phyloP scores from a whole-genome alignment of 2,113 vertebrate species.

The Tupaia chinensis region DNA sequence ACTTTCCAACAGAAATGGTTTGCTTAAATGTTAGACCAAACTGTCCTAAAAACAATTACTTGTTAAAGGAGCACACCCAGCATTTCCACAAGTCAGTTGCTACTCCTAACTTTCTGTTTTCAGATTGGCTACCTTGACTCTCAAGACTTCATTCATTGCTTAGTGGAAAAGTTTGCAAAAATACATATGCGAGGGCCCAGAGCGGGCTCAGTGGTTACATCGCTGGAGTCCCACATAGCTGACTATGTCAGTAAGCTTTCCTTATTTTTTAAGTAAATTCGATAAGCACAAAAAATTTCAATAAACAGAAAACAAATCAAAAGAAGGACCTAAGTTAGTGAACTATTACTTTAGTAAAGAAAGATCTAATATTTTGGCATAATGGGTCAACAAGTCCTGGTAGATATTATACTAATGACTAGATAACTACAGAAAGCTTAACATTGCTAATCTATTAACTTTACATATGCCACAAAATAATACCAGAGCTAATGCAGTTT shows the following conservation, averaged over 20 bases:
- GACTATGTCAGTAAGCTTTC: background rate
- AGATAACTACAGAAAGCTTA: background rate
- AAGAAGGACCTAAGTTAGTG: background rate
- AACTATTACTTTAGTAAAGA: constrained; percentile 24
- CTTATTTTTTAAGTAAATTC: constrained; percentile 44
- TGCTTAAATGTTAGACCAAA: constrained; percentile 16
- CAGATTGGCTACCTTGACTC: background rate
- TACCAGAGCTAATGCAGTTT: background rate
- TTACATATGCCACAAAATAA: constrained; percentile 15
- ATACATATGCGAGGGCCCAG: background rate
- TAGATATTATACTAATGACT: constrained; percentile 10
- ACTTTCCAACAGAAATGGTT: constrained; percentile 37
- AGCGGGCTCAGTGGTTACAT: too few relatives aligned
- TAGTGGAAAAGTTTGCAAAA: constrained; percentile 23
- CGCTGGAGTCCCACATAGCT: too few relatives aligned
- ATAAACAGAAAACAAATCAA: constrained; percentile 44
- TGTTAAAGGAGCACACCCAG: background rate
- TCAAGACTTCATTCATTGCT: background rate
- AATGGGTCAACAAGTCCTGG: background rate
- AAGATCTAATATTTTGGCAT: constrained; percentile 12
- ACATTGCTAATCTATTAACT: constrained; percentile 26
- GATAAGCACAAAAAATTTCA: constrained; percentile 16
- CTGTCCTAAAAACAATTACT: constrained; percentile 14
- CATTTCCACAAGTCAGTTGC: background rate
- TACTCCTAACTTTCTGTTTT: background rate